Base-by-base conservation (phyloP, 2,888 invertebrate genomes). In the Heliothis peltigera region DNA sequence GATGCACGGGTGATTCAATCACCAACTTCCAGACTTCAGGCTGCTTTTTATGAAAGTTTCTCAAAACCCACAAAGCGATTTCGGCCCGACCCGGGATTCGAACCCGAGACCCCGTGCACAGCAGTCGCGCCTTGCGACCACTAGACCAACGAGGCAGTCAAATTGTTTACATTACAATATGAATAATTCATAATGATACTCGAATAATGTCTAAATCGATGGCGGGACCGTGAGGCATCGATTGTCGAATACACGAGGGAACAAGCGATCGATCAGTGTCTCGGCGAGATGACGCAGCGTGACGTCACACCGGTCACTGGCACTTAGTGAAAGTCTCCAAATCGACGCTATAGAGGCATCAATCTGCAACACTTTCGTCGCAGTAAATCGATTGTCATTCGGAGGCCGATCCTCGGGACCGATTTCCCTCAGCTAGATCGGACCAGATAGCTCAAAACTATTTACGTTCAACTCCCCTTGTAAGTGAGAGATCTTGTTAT, bases 301-400 rank as follows among this genome's bases (percentile, higher is more conserved):
- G 81, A 85, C 87, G 86, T 84, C 86, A 82, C 79, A 10, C 47
- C 84, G 87, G 87, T 83, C 88, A 83, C 81, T 84, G 85, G 78
- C 86, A 75, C 80, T 74, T 75, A 91, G 94, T 93, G 94, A 94
- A 94, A 94, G 94, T 92, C 71, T 61, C 85, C 85, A 79, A 88
- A 89, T 87, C 86, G 81, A 77, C 76, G 74, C 67, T 75, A 83
- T 75, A 77, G 81, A 85, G 80, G 77, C 87, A 89, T 90, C 90
- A 87, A 92, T 92, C 92, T 87, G 88, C 86, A 89, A 92, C 91
- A 93, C 92, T 93, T 92, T 92, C 92, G 86, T 87, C 85, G 87
- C 83, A 81, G 74, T 83, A 83, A 89, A 89, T 88, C 88, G 88
- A 92, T 93, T 93, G 91, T 89, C 86, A 92, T 92, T 92, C 92